Evolutionary conservation across 2,888 invertebrate genomes (phyloP).

Genomic region (Cephus spinipes): DNA sequence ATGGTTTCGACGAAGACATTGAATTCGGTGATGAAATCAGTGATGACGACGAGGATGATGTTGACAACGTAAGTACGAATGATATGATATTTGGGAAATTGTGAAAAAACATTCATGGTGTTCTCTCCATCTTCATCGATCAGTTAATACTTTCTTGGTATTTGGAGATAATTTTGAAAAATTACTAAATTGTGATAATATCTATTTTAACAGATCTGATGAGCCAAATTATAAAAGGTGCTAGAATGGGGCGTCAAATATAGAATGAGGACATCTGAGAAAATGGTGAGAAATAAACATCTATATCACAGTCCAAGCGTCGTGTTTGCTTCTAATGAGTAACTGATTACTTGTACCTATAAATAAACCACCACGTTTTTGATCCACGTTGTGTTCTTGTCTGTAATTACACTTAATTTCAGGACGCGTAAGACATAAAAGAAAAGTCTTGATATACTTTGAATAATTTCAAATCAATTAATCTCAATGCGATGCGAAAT

Average conservation of each 20-base stretch:
- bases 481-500: not conserved
- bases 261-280: conserved; percentile 18
- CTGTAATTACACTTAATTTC: conserved; percentile 22
- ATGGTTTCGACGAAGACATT: conserved; percentile 96
- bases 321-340: conserved; percentile 41
- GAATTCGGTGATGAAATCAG: conserved; percentile 96
- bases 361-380: conserved; percentile 55
- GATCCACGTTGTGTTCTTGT: conserved; percentile 44
- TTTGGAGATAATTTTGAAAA: not conserved
- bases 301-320: conserved; percentile 4
- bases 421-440: not conserved
- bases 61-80: conserved; percentile 65
- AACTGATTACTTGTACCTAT: conserved; percentile 51
- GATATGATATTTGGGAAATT: not conserved
- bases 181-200: not conserved
- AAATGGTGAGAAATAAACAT: not conserved
- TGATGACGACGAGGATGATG: conserved; percentile 85
- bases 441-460: not conserved
- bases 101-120: not conserved
- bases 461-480: not conserved
- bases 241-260: conserved; percentile 15
- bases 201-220: conserved; percentile 53
- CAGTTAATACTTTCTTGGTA: not conserved
- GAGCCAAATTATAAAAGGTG: conserved; percentile 33
- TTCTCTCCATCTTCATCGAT: conserved; percentile 1